Evolutionary conservation across 2,113 vertebrate species (phyloP), one percentile per base, ranked within the genome.

Genomic region (Setophaga coronata): DNA sequence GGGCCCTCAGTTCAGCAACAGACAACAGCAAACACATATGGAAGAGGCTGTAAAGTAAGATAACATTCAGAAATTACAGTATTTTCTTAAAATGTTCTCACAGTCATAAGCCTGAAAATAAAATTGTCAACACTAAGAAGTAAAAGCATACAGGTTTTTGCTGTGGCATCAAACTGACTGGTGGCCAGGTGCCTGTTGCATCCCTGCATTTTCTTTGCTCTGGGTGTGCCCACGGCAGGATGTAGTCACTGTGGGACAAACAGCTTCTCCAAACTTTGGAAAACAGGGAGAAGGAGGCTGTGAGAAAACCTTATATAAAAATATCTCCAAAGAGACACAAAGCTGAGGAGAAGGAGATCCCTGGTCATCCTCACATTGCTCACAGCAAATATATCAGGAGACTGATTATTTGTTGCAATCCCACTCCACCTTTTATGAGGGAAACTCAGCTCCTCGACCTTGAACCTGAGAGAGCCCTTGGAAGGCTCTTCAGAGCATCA

Each of bases 171-270:
- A 58, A 26, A 14, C 10, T 79, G 65, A 10, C 25, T n/a, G 21
- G 5, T 67, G 57, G 20, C 53, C 36, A 53, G 0, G 0, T 53
- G 42, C 16, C 56, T 40, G 24, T 28, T 25, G 16, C 16, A 16
- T 12, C 11, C 18, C 15, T 57, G 31, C 6, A 10, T 56, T 61
- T 25, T 16, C 45, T 79, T 60, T 0, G 0, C 24, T 40, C 21
- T 47, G 19, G 11, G 5, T 71, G 12, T 2, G 1, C 26, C 13
- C 2, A 5, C 25, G 36, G 10, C 9, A 76, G 66, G 20, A 17
- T 17, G 1, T 31, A 69, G 56, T 25, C 56, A 47, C 23, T 78
- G 28, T 13, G 2, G 31, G 14, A 70, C 31, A 78, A 40, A 51
- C 2, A 70, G 24, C 12, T 60, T 36, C 51, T 42, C 18, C 1